Evolutionary conservation across 1,140 invertebrate species (phyloP).

Genomic region (Paraescarpia echinospica): DNA sequence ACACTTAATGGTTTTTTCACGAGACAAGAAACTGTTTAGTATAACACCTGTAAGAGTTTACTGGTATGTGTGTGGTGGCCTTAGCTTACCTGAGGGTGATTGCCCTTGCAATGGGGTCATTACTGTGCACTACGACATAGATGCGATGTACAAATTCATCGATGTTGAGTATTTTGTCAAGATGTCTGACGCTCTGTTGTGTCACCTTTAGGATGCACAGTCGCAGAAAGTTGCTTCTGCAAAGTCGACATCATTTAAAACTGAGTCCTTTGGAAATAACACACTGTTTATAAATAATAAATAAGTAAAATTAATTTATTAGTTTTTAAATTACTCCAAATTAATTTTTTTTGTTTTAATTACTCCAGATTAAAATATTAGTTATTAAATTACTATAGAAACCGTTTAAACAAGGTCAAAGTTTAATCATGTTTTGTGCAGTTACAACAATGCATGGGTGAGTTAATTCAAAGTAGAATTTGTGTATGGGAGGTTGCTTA

Average conservation of each 20-base stretch:
- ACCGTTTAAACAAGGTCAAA: no score
- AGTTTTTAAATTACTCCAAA: neutral
- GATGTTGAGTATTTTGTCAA: conserved; percentile 94
- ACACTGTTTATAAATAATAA: neutral
- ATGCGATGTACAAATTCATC: conserved; percentile 92
- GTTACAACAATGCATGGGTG: no score
- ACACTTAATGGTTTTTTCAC: neutral
- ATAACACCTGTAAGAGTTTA: neutral
- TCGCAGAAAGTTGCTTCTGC: conserved; percentile 83
- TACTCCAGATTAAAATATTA: no score
- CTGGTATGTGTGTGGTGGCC: neutral
- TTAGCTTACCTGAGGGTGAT: conserved; percentile 72
- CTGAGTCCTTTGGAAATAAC: neutral
- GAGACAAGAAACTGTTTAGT: neutral
- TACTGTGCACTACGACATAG: conserved; percentile 94
- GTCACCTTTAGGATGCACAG: conserved; percentile 92
- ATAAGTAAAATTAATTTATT: neutral
- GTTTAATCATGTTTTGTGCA: no score
- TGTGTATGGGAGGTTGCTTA: neutral
- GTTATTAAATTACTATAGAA: no score
- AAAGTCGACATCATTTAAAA: neutral
- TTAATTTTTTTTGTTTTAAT: no score
- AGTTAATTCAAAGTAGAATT: neutral
- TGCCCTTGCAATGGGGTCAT: conserved; percentile 90
- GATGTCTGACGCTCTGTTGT: conserved; percentile 92